Conservation (phyloP, 2,888 invertebrate species). For the Trissolcus japonicus region DNA sequence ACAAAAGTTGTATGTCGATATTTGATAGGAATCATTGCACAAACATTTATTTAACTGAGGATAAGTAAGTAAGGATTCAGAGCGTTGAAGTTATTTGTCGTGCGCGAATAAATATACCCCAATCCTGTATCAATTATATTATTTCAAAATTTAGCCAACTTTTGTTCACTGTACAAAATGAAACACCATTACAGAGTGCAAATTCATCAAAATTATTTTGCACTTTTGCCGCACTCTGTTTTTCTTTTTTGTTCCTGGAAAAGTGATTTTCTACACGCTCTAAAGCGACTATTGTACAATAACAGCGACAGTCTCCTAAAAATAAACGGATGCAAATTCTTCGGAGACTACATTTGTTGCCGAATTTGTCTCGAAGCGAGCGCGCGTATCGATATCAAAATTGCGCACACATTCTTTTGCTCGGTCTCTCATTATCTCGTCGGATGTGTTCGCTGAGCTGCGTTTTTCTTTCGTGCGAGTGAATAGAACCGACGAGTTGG, state of each 20-base stretch:
- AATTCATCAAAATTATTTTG: background rate
- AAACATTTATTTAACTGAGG: too few species aligned
- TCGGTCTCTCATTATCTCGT: constrained; percentile 17
- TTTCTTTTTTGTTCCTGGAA: background rate
- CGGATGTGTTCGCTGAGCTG: constrained; percentile 1
- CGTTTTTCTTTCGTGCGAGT: constrained; percentile 28
- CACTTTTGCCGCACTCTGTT: too few species aligned
- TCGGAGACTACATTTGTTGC: background rate
- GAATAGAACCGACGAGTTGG: constrained; percentile 35
- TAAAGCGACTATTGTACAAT: background rate
- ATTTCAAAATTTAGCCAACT: background rate
- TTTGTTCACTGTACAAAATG: background rate
- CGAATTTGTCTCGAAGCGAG: constrained; percentile 9
- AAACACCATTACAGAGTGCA: background rate
- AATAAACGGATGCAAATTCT: constrained; percentile 17
- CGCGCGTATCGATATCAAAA: constrained; percentile 5
- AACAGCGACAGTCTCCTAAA: constrained; percentile 10
- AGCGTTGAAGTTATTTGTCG: background rate
- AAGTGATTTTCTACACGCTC: background rate
- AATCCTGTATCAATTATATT: too few species aligned
- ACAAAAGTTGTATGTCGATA: too few species aligned
- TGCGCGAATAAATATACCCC: background rate
- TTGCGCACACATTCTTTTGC: background rate
- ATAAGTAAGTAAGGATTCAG: background rate
- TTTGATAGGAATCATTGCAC: too few species aligned